A percentile compares a stretch with the other conserved stretches of the same genome.
Conservation (phyloP, 2,113 vertebrate species). For the Gyps fulvus region DNA sequence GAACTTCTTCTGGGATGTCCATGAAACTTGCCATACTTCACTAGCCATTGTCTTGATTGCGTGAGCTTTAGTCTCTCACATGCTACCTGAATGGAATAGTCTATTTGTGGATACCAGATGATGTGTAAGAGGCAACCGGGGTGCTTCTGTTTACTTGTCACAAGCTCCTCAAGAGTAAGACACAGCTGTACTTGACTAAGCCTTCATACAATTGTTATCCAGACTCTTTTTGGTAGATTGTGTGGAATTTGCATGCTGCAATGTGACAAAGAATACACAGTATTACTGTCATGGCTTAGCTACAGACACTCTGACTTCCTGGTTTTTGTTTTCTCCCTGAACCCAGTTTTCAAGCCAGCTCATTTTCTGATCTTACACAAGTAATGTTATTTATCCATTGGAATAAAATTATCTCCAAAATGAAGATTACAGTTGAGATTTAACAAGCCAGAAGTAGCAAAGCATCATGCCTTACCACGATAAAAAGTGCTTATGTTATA, state of each 20-base stretch:
- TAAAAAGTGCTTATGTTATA: not conserved
- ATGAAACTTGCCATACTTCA: not conserved
- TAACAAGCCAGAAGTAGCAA: not conserved
- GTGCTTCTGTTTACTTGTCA: not conserved
- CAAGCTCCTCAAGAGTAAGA: not conserved
- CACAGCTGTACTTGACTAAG: not conserved
- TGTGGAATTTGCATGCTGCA: not conserved
- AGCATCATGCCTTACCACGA: not conserved
- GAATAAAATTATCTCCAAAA: not conserved
- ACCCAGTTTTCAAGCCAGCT: not conserved
- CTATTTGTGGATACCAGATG: not conserved
- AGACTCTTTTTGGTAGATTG: not conserved
- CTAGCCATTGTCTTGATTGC: not conserved
- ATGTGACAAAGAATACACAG: not conserved
- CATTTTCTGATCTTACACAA: not conserved
- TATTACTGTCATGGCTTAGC: not conserved
- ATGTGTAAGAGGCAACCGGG: not conserved
- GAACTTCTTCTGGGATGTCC: not conserved
- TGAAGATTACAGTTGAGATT: not conserved
- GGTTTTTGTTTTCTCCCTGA: not conserved
- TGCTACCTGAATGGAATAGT: not conserved
- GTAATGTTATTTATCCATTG: not conserved
- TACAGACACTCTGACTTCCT: not conserved
- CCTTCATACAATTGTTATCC: not conserved
- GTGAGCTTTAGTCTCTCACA: not conserved